Base-by-base conservation (phyloP, 2,888 invertebrate species). In the Tricholauxania praeusta region DNA sequence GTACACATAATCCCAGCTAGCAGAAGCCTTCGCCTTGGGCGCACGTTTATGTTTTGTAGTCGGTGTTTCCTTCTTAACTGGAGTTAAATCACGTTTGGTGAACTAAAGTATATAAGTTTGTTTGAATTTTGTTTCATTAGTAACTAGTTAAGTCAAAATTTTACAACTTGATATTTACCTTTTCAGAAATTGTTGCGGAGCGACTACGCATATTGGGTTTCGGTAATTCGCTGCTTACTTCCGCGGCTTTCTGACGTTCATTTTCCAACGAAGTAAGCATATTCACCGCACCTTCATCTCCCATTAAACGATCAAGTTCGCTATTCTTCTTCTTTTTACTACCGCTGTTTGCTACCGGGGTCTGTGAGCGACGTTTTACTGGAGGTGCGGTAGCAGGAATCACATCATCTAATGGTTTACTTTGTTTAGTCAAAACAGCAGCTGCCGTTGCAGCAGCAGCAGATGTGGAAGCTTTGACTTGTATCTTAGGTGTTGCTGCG, bases 221-320 rank as follows among this genome's bases (percentile, higher is more conserved):
- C 4, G 68, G 48, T 51, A 74, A 72, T 19, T 71, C 64, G 7
- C 28, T 39, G 22, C 68, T 81, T 47, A 72, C 72, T 32, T 76
- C 77, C n/a, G 77, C 75, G 6, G 78, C 66, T 66, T 80, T 84
- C 0, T 81, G 79, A 62, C 82, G 79, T 28, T 85, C 83, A 10
- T 82, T 88, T 79, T 94, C 94, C 1, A 95, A 90, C 28, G 94
- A 93, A 82, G 94, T 94, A 57, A 96, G 89, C 91, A 96, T 93
- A 86, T 95, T 95, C 2, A 94, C 93, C 4, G 95, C 95, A 1
- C 96, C 95, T 83, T 96, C 96, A 84, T 96, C 96, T 88, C 93
- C 93, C 74, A 96, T 87, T 67, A 96, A 85, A 74, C 89, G 91
- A 81, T 95, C 94, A 69, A 96, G 90, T 88, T 96, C 96, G 22